Conservation (phyloP, 2,113 vertebrate species). For the Poeciliopsis turrubarensis region DNA sequence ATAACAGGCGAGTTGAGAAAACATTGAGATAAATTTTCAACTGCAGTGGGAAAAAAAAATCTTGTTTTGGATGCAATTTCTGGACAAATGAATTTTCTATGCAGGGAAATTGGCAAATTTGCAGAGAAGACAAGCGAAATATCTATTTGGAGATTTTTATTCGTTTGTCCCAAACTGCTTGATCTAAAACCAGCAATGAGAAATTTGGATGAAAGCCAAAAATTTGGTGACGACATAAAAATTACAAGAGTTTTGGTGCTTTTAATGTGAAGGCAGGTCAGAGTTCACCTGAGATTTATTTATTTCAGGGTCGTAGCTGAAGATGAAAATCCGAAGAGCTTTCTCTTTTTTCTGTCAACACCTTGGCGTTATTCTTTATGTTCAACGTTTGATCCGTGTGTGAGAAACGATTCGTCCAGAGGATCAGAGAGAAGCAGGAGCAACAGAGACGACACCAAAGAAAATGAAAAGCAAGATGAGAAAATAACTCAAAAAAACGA, state of each 20-base stretch:
- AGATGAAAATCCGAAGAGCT: not conserved
- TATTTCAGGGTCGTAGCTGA: too few species aligned
- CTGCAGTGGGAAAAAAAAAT: too few species aligned
- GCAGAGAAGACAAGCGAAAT: too few species aligned
- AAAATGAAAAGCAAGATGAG: not conserved
- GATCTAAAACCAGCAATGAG: too few species aligned
- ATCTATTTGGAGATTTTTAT: too few species aligned
- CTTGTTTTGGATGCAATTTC: too few species aligned
- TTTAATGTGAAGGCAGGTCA: not conserved
- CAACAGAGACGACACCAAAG: not conserved
- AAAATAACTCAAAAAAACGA: not conserved
- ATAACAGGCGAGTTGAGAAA: too few species aligned
- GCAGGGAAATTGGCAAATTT: too few species aligned
- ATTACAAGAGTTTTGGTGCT: not conserved
- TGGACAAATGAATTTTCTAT: too few species aligned
- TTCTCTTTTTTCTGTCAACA: not conserved
- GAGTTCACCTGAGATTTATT: not conserved
- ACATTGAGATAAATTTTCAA: too few species aligned
- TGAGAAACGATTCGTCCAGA: not conserved
- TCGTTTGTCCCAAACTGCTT: too few species aligned
- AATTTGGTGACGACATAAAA: not conserved
- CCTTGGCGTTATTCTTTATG: not conserved
- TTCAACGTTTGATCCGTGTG: not conserved
- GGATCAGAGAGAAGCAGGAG: not conserved
- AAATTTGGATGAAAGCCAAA: too few species aligned